Conservation (phyloP, 2,113 vertebrate genomes). For the Gambusia affinis region DNA sequence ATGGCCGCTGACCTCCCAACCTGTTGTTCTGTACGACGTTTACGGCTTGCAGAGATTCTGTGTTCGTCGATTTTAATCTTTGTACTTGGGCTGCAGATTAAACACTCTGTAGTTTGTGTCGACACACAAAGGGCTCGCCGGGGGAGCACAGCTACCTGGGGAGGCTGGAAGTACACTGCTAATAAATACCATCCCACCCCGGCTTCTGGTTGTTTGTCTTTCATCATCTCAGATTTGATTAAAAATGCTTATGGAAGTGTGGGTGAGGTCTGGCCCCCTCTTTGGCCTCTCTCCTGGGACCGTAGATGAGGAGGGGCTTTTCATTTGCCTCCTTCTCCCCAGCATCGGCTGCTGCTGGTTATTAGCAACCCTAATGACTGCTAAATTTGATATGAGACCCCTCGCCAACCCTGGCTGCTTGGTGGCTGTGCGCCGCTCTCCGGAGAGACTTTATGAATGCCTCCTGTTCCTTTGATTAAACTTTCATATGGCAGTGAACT, state of each 20-base stretch:
- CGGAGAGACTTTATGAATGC: slow-evolving; percentile 60
- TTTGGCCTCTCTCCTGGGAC: slow-evolving; percentile 57
- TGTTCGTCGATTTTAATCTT: slow-evolving; percentile 49
- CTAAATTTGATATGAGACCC: slow-evolving; percentile 78
- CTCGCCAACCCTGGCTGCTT: slow-evolving; percentile 66
- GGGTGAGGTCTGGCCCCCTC: slow-evolving; percentile 45
- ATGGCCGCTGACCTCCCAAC: slow-evolving; percentile 43
- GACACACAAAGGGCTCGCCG: slow-evolving; percentile 34
- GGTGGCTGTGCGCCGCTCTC: slow-evolving; percentile 54
- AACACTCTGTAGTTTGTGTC: slow-evolving; percentile 56
- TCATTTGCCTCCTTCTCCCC: slow-evolving; percentile 57
- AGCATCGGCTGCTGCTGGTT: slow-evolving; percentile 63
- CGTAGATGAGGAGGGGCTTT: slow-evolving; percentile 56
- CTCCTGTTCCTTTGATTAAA: slow-evolving; percentile 78
- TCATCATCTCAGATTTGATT: slow-evolving; percentile 68
- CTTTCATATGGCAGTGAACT: slow-evolving; percentile 71
- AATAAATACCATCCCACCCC: slow-evolving; percentile 62
- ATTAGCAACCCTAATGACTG: slow-evolving; percentile 78
- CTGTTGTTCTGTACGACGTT: slow-evolving; percentile 29
- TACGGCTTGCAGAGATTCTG: slow-evolving; percentile 15
- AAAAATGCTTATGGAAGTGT: slow-evolving; percentile 67
- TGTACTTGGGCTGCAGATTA: slow-evolving; percentile 50
- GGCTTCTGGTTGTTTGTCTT: slow-evolving; percentile 68
- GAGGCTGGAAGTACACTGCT: slow-evolving; percentile 40
- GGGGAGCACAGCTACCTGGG: slow-evolving; percentile 39